These are phyloP conservation scores for Pionites leucogaster DNA, from an alignment of 2,113 vertebrate species.

Conservation along the genomic window DNA sequence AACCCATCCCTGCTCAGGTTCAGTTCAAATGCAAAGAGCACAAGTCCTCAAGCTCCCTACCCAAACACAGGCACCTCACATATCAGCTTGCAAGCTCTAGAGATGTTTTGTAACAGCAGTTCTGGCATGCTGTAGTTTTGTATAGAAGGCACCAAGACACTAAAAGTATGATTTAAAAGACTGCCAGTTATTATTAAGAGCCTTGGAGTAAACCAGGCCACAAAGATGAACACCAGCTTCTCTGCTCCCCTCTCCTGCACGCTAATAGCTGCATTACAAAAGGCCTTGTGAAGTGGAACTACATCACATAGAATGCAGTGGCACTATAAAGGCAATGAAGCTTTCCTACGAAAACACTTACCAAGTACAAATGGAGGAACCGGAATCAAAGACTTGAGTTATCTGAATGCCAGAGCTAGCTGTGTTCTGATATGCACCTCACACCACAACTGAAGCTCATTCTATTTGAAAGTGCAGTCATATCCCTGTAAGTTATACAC, in stretches of 20 bases:
- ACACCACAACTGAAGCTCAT: background rate
- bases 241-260: background rate
- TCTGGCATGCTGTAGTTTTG: background rate
- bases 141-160: background rate
- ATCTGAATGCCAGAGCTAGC: background rate
- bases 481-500: background rate
- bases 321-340: background rate
- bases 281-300: background rate
- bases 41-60: too few species aligned
- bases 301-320: background rate
- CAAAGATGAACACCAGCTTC: background rate
- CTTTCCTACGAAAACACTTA: background rate
- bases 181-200: background rate
- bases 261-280: background rate
- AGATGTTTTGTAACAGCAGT: background rate
- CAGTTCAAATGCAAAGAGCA: background rate
- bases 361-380: background rate
- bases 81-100: background rate
- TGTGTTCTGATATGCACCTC: background rate
- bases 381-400: background rate
- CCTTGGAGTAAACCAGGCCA: background rate
- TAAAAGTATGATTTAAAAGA: background rate
- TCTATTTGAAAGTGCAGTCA: background rate
- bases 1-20: background rate
- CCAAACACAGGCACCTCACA: background rate